Percentiles rank a stretch among this genome's conserved stretches.
Evolutionary conservation across 2,113 vertebrate species (phyloP).

Genomic region (Rallus limicola): DNA sequence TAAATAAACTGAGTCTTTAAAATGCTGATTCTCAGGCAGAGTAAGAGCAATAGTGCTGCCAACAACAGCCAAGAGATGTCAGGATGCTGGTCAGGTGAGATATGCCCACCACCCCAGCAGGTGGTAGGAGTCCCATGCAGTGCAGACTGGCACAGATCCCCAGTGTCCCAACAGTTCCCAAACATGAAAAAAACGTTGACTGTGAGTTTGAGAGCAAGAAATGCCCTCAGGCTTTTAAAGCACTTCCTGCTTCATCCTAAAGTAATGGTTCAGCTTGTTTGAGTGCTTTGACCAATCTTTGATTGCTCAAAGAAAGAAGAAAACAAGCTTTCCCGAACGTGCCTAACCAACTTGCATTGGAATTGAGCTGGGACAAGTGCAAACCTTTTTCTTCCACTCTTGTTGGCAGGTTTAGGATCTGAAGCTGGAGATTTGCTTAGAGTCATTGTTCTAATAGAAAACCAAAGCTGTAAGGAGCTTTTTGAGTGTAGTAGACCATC

Average conservation of each 20-base stretch:
- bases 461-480: not conserved
- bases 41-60: not conserved
- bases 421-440: not conserved
- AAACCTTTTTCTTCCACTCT: not conserved
- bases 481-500: not conserved
- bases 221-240: not conserved
- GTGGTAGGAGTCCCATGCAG: not conserved
- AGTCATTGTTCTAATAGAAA: not conserved
- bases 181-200: not conserved
- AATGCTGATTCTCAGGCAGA: not conserved
- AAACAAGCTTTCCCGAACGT: not conserved
- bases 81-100: not conserved
- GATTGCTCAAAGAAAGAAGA: not conserved
- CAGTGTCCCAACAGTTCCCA: not conserved
- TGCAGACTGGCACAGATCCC: not conserved
- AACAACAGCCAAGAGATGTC: not conserved
- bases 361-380: not conserved
- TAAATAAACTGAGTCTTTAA: not conserved
- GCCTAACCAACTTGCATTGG: not conserved
- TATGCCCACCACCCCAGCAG: not conserved
- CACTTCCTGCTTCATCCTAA: not conserved
- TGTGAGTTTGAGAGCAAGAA: not conserved
- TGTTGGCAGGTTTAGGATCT: not conserved
- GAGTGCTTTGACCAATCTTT: not conserved
- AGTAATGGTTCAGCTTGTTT: not conserved